Percentiles rank a stretch among this genome's conserved stretches.
These are phyloP conservation scores for Serranus cabrilla DNA, from an alignment of 2,797 vertebrate genomes.

Conservation along the genomic window DNA sequence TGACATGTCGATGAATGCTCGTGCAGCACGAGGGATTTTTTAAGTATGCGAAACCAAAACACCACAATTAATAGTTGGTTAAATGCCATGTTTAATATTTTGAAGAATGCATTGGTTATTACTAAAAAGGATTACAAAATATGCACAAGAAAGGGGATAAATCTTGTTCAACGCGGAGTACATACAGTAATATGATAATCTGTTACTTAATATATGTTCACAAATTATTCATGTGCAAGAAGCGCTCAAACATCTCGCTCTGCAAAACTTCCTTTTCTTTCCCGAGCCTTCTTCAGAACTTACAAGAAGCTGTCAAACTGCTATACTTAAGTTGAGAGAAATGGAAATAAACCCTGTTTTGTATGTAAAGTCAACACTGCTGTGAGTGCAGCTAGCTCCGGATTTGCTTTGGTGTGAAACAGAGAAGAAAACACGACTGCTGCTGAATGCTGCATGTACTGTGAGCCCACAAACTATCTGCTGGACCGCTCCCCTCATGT, in stretches of 20 bases:
- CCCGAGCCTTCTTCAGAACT: constrained; percentile 22
- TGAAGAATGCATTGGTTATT: constrained; percentile 77
- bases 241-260: constrained; percentile 46
- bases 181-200: constrained; percentile 71
- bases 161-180: constrained; percentile 78
- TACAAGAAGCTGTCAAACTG: constrained; percentile 20
- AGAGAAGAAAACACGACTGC: constrained; percentile 58
- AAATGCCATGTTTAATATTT: constrained; percentile 84
- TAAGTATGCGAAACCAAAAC: constrained; percentile 44
- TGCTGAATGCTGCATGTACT: constrained; percentile 37
- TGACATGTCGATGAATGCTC: constrained; percentile 25
- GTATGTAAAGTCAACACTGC: constrained; percentile 27
- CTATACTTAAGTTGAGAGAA: constrained; percentile 34
- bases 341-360: constrained; percentile 39
- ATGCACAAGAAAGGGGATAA: constrained; percentile 74
- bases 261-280: constrained; percentile 19
- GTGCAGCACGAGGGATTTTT: constrained; percentile 5
- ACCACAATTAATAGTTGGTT: constrained; percentile 61
- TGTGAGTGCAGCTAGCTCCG: constrained; percentile 37
- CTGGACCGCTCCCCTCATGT: constrained; percentile 46
- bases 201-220: constrained; percentile 61
- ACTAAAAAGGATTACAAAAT: constrained; percentile 85
- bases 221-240: constrained; percentile 65
- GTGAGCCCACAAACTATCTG: constrained; percentile 52
- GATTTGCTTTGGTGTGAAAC: constrained; percentile 61